Evolutionary conservation across 2,797 vertebrate genomes (phyloP).

Genomic region (Carcharodon carcharias): DNA sequence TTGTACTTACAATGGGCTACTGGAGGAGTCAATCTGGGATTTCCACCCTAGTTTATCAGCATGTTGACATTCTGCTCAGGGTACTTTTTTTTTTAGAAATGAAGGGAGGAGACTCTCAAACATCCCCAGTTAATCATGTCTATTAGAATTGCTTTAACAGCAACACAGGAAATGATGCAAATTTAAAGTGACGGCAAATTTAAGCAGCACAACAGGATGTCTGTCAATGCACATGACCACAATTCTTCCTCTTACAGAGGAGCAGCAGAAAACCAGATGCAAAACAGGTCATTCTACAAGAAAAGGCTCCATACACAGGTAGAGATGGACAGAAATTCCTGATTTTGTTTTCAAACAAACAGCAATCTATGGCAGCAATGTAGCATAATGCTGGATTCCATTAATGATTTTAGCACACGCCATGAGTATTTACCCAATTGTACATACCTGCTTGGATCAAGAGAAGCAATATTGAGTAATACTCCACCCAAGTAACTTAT

Average conservation of each 20-base stretch:
- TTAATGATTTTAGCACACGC: neutral
- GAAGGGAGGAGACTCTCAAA: neutral
- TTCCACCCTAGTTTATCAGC: neutral
- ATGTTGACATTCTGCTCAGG: too few relatives aligned
- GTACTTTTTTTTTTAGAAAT: neutral
- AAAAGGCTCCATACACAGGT: neutral
- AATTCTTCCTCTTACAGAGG: neutral
- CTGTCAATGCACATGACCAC: neutral
- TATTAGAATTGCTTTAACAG: neutral
- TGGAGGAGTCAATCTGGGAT: too few relatives aligned
- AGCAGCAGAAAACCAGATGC: neutral
- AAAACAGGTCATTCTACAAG: neutral
- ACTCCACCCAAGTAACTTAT: neutral
- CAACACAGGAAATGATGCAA: neutral
- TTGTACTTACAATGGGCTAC: neutral
- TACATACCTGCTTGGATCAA: neutral
- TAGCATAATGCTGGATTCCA: neutral
- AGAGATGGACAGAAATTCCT: too few relatives aligned
- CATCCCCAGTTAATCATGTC: neutral
- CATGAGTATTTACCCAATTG: too few relatives aligned
- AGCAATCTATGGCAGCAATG: neutral
- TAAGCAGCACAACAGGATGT: neutral
- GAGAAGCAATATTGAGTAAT: neutral
- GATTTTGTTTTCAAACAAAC: neutral
- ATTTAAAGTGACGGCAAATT: constrained; percentile 9